Evolutionary conservation across 2,113 vertebrate species (phyloP).

Genomic region (Tragelaphus imberbis): DNA sequence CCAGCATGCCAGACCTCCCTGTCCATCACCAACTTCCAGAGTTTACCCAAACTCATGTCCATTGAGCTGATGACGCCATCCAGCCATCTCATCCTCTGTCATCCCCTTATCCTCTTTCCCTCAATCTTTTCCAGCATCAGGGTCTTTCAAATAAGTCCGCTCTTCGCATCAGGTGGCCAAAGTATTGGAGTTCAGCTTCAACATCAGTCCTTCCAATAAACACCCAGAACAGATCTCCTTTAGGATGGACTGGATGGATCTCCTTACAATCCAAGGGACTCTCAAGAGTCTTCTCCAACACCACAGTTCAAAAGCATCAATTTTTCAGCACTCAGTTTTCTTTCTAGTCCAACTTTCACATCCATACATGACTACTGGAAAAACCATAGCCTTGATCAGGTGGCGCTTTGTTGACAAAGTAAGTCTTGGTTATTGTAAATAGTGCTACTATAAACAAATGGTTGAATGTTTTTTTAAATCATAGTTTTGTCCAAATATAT

Average conservation of each 20-base stretch:
- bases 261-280: background rate
- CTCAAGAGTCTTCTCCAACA: background rate
- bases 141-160: background rate
- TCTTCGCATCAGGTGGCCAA: background rate
- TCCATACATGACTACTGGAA: background rate
- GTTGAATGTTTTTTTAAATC: background rate
- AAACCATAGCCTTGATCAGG: background rate
- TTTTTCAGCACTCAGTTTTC: background rate
- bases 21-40: background rate
- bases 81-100: background rate
- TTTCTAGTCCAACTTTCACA: background rate
- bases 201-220: background rate
- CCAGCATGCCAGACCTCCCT: background rate
- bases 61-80: background rate
- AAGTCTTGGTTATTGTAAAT: background rate
- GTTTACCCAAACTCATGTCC: background rate
- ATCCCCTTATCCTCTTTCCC: background rate
- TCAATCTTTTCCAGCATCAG: background rate
- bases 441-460: background rate
- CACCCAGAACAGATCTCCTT: background rate
- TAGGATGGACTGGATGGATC: background rate
- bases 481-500: background rate
- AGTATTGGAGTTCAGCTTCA: background rate
- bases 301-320: background rate
- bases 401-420: background rate